These are phyloP conservation scores for Micrasema longulum DNA, from an alignment of 1,140 invertebrate genomes.

Conservation along the genomic window DNA sequence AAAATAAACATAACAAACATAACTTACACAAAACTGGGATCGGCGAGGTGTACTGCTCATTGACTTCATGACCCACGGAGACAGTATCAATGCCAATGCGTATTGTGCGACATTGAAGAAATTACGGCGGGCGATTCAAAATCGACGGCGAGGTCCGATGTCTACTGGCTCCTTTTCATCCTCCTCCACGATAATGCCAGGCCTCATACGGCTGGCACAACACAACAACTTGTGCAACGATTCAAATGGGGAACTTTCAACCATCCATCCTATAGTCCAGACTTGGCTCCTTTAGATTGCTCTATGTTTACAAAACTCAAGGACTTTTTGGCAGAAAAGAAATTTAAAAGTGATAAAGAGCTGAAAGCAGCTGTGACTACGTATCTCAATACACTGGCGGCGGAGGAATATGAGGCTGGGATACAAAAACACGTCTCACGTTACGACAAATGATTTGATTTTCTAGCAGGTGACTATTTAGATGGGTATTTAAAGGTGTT, in stretches of 20 bases:
- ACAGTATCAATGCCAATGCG: conserved; percentile 1
- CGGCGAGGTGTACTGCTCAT: conserved; percentile 4
- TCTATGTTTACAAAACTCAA: not conserved
- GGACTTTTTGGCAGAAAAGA: not conserved
- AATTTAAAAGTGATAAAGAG: too few species aligned
- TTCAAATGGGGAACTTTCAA: too few species aligned
- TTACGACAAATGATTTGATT: conserved; percentile 2
- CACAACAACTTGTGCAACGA: too few species aligned
- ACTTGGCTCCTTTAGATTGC: too few species aligned
- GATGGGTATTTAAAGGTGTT: not conserved
- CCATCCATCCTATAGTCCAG: too few species aligned
- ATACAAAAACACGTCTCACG: not conserved
- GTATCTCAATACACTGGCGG: too few species aligned
- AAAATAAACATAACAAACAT: too few species aligned
- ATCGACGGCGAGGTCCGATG: conserved; percentile 4
- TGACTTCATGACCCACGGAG: conserved; percentile 1
- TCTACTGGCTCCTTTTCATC: not conserved
- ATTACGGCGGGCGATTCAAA: not conserved
- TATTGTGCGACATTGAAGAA: conserved; percentile 15
- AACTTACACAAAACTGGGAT: too few species aligned
- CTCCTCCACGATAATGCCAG: too few species aligned
- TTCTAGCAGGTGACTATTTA: not conserved
- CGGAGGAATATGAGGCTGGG: too few species aligned
- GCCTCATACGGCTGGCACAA: too few species aligned
- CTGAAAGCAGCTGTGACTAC: too few species aligned